Percentiles rank a stretch among this genome's conserved stretches.
phyloP scores from a whole-genome alignment of 2,797 vertebrate genomes.

The Tragopan temminckii region DNA sequence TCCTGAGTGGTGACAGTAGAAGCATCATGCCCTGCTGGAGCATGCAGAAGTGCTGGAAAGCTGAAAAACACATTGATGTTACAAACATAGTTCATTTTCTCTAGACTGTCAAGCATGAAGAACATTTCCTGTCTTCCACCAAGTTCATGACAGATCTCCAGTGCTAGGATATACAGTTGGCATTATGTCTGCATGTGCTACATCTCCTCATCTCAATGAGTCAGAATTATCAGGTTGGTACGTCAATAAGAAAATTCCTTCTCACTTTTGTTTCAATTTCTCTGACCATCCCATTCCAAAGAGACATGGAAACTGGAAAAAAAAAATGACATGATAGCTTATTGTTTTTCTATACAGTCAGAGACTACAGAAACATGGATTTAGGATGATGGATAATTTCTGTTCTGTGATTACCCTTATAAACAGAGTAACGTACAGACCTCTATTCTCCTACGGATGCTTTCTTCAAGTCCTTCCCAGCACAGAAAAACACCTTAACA shows the following conservation, averaged over 20 bases:
- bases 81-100: not conserved
- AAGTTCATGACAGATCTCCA: not conserved
- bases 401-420: not conserved
- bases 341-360: not conserved
- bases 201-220: not conserved
- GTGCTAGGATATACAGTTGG: not conserved
- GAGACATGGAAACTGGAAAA: not conserved
- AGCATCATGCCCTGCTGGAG: not conserved
- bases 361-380: not conserved
- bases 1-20: not conserved
- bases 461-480: not conserved
- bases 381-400: not conserved
- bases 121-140: not conserved
- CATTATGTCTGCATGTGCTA: not conserved
- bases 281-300: not conserved
- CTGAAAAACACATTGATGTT: not conserved
- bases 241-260: not conserved
- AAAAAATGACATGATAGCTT: not conserved
- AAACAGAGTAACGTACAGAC: not conserved
- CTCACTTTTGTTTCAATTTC: not conserved
- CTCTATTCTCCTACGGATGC: not conserved
- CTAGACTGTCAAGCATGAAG: not conserved
- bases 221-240: not conserved
- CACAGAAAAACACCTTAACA: not conserved
- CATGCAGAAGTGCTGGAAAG: not conserved